Evolutionary conservation across 2,113 vertebrate species (phyloP).

Genomic region (Brachyhypopomus occidentalis): DNA sequence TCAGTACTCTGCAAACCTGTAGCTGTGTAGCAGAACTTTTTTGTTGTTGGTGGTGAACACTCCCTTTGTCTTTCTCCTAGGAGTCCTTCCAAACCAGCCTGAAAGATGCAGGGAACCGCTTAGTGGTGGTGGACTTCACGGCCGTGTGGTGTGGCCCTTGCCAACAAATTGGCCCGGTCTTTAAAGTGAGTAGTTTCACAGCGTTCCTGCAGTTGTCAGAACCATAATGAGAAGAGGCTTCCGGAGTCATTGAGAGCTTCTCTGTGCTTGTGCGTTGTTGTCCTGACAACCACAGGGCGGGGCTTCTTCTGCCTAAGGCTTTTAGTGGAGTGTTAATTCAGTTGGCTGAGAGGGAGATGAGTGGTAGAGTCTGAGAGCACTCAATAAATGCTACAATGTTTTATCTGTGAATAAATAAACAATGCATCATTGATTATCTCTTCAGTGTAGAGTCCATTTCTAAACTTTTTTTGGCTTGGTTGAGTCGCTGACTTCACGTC

Average conservation of each 20-base stretch:
- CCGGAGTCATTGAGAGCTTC: background rate
- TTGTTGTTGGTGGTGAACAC: background rate
- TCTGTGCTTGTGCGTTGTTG: slow-evolving; percentile 42
- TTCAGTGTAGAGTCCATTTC: background rate
- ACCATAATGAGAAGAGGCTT: background rate
- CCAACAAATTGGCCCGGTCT: slow-evolving; percentile 78
- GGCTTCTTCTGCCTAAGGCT: background rate
- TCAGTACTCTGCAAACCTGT: too few relatives aligned
- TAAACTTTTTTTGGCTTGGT: background rate
- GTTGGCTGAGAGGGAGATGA: background rate
- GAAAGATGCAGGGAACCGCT: slow-evolving; percentile 70
- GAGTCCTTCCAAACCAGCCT: slow-evolving; percentile 68
- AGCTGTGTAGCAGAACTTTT: too few relatives aligned
- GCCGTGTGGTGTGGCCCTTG: slow-evolving; percentile 92
- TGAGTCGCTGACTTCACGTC: background rate
- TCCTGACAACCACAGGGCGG: slow-evolving; percentile 34
- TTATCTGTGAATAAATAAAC: background rate
- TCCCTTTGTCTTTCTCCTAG: slow-evolving; percentile 60
- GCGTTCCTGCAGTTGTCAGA: slow-evolving; percentile 30
- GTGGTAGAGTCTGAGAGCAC: background rate
- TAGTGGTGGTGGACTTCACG: slow-evolving; percentile 90
- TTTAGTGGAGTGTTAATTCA: slow-evolving; percentile 17
- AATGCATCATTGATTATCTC: background rate
- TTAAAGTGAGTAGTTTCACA: slow-evolving; percentile 71
- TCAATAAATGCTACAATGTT: background rate